Evolutionary conservation across 2,113 vertebrate species (phyloP).

Genomic region (Centropristis striata): DNA sequence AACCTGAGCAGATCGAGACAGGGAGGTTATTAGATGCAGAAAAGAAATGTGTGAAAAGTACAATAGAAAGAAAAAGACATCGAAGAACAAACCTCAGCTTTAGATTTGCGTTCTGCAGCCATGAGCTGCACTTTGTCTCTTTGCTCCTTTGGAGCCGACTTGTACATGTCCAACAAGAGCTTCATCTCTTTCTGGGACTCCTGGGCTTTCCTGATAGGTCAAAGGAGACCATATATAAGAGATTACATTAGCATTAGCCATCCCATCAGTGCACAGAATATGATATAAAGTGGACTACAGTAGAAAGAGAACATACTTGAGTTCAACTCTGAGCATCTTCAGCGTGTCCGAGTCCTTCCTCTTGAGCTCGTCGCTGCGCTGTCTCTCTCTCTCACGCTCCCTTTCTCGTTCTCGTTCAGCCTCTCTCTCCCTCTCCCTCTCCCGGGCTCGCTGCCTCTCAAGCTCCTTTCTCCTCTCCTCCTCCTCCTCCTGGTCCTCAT

Average conservation of each 20-base stretch:
- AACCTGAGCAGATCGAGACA: conserved; percentile 77
- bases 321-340: conserved; percentile 91
- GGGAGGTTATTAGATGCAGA: background rate
- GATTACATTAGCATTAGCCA: background rate
- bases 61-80: background rate
- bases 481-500: conserved; percentile 85
- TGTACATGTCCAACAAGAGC: conserved; percentile 94
- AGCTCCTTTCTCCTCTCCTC: conserved; percentile 82
- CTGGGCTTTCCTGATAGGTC: conserved; percentile 89
- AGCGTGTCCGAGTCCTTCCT: conserved; percentile 93
- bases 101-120: conserved; percentile 94
- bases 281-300: background rate
- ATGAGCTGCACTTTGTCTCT: conserved; percentile 96
- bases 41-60: background rate
- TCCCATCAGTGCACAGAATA: background rate
- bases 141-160: conserved; percentile 94
- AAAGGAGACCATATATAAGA: background rate
- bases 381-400: conserved; percentile 85
- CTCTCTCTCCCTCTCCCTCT: conserved; percentile 81
- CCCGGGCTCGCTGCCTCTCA: conserved; percentile 84
- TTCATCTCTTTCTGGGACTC: conserved; percentile 98
- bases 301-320: conserved; percentile 84
- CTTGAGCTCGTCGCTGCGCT: conserved; percentile 90
- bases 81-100: conserved; percentile 89
- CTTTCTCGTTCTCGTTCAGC: conserved; percentile 82